Percentiles rank a stretch among this genome's conserved stretches.
Conservation (phyloP, 2,797 vertebrate species). For the Neopelma chrysocephalum region DNA sequence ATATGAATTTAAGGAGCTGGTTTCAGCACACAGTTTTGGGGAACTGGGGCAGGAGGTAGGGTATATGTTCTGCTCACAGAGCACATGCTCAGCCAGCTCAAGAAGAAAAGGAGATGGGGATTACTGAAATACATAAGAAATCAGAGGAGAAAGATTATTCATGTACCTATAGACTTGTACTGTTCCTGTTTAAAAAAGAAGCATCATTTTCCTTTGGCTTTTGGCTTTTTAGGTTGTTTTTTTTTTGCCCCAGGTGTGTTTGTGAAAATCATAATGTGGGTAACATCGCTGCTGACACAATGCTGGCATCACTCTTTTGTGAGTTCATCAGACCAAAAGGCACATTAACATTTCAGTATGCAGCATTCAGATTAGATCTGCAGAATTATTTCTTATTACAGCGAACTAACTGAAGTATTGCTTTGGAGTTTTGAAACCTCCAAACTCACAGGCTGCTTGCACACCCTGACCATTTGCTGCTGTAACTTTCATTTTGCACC, state of each 20-base stretch:
- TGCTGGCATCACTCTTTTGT: neutral
- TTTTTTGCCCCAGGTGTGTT: neutral
- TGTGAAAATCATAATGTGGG: neutral
- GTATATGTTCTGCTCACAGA: neutral
- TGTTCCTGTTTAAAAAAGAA: constrained; percentile 1
- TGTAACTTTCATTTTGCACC: neutral
- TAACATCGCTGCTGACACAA: neutral
- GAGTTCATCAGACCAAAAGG: constrained; percentile 23
- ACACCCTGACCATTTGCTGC: neutral
- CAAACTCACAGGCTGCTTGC: neutral
- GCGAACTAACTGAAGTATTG: neutral
- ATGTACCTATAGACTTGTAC: neutral
- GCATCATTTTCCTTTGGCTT: neutral
- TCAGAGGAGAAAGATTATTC: constrained; percentile 25
- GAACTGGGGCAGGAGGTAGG: rapidly evolving
- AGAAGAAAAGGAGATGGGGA: neutral
- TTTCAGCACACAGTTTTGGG: neutral
- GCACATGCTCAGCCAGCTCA: neutral
- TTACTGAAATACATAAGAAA: constrained; percentile 5
- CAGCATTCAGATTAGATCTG: neutral
- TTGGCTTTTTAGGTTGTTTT: neutral
- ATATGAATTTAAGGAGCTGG: neutral
- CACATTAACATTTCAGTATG: neutral
- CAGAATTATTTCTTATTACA: constrained; percentile 18
- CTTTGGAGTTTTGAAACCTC: neutral